phyloP scores from a whole-genome alignment of 2,888 invertebrate species.

The Epistrophella euchroma region DNA sequence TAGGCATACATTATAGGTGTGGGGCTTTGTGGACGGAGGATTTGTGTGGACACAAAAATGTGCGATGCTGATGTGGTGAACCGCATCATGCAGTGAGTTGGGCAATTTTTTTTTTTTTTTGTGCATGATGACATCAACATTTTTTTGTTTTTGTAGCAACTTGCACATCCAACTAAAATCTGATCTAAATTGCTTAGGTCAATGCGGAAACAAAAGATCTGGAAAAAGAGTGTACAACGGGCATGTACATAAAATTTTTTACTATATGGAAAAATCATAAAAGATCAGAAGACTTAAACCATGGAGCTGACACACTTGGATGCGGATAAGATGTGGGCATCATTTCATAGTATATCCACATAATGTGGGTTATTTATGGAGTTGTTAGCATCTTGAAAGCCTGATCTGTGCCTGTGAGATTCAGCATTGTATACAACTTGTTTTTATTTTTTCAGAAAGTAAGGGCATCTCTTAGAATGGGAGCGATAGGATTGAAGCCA shows the following conservation, averaged over 20 bases:
- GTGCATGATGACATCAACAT: background rate
- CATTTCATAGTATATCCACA: too few relatives aligned
- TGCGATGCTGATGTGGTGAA: background rate
- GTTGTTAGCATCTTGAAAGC: too few relatives aligned
- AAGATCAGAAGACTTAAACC: background rate
- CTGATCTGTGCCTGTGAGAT: too few relatives aligned
- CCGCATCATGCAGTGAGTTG: slow-evolving; percentile 1
- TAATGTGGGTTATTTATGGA: too few relatives aligned
- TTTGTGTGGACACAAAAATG: slow-evolving; percentile 12
- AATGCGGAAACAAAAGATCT: slow-evolving; percentile 10
- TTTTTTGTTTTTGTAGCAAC: background rate
- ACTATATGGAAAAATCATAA: background rate
- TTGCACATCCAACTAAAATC: background rate
- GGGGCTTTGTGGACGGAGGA: background rate
- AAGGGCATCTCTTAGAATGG: too few relatives aligned
- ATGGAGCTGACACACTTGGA: background rate
- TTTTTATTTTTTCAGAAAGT: too few relatives aligned
- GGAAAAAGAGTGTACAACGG: background rate
- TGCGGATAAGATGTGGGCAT: too few relatives aligned
- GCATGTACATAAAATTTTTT: background rate
- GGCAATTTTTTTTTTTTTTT: slow-evolving; percentile 1
- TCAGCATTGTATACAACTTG: too few relatives aligned
- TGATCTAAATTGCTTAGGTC: slow-evolving; percentile 1
- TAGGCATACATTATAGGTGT: background rate
- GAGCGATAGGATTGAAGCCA: too few relatives aligned